Percentiles rank a stretch among this genome's conserved stretches.
These are phyloP conservation scores for Autographa pulchrina DNA, from an alignment of 2,888 invertebrate species.

Conservation along the genomic window DNA sequence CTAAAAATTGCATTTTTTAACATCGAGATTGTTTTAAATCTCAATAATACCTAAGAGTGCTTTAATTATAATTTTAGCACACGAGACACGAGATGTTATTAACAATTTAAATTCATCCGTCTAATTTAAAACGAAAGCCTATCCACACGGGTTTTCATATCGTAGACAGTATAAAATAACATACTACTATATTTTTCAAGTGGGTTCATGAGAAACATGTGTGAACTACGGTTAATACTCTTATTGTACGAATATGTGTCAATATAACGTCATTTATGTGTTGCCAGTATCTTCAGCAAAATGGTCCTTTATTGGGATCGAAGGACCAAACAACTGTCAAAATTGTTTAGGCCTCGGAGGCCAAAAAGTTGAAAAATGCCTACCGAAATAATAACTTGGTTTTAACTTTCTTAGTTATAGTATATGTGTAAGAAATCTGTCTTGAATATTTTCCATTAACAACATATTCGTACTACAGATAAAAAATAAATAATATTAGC, in stretches of 20 bases:
- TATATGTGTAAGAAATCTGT: neutral
- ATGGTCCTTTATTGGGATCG: neutral
- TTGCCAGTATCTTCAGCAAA: neutral
- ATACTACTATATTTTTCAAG: constrained; percentile 31
- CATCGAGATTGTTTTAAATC: neutral
- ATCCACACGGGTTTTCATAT: constrained; percentile 54
- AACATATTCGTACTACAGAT: constrained; percentile 40
- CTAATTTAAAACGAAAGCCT: constrained; percentile 44
- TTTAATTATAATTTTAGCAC: neutral
- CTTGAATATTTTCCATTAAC: neutral
- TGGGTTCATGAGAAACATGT: constrained; percentile 47
- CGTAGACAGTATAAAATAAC: constrained; percentile 31
- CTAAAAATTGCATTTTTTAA: neutral
- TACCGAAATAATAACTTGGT: no score
- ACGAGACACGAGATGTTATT: neutral
- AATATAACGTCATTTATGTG: neutral
- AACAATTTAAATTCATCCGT: constrained; percentile 17
- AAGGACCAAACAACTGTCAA: neutral
- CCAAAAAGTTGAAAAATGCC: no score
- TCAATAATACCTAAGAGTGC: neutral
- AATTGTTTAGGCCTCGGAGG: neutral
- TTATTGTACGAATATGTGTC: constrained; percentile 42
- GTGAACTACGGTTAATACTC: constrained; percentile 46
- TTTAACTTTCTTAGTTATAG: no score
- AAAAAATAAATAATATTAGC: constrained; percentile 54